phyloP scores from a whole-genome alignment of 2,888 invertebrate species.

The Acholoe squamosa region DNA sequence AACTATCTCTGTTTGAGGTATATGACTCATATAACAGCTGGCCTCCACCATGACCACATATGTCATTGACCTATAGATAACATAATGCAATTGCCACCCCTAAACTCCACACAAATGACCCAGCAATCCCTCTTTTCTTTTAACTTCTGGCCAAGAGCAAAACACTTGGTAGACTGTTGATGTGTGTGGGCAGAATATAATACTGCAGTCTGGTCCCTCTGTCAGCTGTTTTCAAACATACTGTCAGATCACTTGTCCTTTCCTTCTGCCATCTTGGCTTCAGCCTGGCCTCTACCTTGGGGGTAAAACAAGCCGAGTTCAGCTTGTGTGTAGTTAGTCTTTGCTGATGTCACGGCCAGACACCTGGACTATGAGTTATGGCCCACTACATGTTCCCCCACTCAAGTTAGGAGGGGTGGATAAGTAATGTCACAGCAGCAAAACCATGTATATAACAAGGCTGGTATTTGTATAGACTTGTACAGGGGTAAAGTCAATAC shows the following conservation, averaged over 20 bases:
- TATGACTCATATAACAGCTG: no score
- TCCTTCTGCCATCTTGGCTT: neutral
- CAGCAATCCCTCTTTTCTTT: no score
- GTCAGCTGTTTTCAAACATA: slow-evolving; percentile 37
- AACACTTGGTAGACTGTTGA: neutral
- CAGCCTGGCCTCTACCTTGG: slow-evolving; percentile 1
- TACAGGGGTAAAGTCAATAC: no score
- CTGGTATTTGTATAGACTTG: no score
- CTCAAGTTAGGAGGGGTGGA: neutral
- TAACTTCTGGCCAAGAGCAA: no score
- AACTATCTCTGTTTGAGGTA: no score
- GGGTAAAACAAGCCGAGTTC: neutral
- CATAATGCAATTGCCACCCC: no score
- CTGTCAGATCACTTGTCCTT: slow-evolving; percentile 28
- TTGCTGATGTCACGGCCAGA: slow-evolving; percentile 16
- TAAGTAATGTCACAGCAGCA: neutral
- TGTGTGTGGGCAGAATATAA: slow-evolving; percentile 19
- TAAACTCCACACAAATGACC: no score
- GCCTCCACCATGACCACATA: no score
- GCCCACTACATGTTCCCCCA: slow-evolving; percentile 3
- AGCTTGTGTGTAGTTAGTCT: neutral
- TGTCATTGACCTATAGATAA: no score
- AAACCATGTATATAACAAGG: no score
- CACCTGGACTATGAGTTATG: neutral
- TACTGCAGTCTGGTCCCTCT: neutral